Evolutionary conservation across 2,888 invertebrate genomes (phyloP).

Genomic region (Nemoura dubitans): DNA sequence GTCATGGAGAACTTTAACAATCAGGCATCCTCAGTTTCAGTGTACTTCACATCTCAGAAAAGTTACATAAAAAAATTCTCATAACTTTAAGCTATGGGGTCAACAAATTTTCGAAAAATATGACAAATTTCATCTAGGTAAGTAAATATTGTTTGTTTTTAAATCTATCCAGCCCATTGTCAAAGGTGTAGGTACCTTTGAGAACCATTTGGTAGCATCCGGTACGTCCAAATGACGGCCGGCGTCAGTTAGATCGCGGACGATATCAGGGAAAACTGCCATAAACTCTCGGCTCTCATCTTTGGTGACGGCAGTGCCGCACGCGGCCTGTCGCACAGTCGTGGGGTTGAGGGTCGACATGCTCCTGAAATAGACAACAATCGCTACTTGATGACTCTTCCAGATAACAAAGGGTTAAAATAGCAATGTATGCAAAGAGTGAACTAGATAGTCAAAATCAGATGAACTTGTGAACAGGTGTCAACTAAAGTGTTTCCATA

Average conservation of each 20-base stretch:
- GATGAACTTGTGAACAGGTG: too few relatives aligned
- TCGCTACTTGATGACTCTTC: neutral
- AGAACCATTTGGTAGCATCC: constrained; percentile 82
- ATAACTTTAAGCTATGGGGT: too few relatives aligned
- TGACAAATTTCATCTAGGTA: too few relatives aligned
- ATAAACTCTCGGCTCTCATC: constrained; percentile 89
- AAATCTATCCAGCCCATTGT: too few relatives aligned
- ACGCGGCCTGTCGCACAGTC: constrained; percentile 68
- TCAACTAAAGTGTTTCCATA: too few relatives aligned
- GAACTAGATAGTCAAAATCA: too few relatives aligned
- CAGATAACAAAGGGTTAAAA: neutral
- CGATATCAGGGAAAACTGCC: constrained; percentile 87
- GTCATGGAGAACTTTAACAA: too few relatives aligned
- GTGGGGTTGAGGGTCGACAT: constrained; percentile 71
- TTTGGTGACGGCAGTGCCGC: constrained; percentile 73
- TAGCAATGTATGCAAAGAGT: neutral
- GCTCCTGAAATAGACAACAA: constrained; percentile 56
- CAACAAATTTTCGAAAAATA: too few relatives aligned
- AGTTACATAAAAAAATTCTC: too few relatives aligned
- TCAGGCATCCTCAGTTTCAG: too few relatives aligned
- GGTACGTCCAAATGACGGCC: constrained; percentile 79
- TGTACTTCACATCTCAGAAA: too few relatives aligned
- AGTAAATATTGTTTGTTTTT: too few relatives aligned
- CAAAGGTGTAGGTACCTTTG: constrained; percentile 66
- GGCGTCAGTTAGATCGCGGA: constrained; percentile 82